Evolutionary conservation across 2,888 invertebrate genomes (phyloP).

Genomic region (Eupithecia abbreviata): DNA sequence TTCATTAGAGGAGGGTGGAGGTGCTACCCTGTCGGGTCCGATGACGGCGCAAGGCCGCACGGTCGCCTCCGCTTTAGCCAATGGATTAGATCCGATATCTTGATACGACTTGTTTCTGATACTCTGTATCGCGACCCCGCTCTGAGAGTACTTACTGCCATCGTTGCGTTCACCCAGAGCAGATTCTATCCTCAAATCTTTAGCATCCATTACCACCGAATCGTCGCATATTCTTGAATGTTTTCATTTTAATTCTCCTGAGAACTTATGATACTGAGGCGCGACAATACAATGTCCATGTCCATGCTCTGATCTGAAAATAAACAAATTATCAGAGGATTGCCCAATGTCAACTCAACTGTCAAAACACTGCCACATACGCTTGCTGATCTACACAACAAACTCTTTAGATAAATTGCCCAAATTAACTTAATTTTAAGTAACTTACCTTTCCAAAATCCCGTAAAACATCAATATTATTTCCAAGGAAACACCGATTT

Average conservation of each 20-base stretch:
- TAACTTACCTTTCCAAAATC: slow-evolving; percentile 59
- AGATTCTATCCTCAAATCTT: slow-evolving; percentile 71
- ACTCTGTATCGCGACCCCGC: slow-evolving; percentile 60
- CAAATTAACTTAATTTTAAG: slow-evolving; percentile 27
- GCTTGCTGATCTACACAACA: slow-evolving; percentile 41
- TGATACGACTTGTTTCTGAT: slow-evolving; percentile 72
- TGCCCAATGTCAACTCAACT: slow-evolving; percentile 75
- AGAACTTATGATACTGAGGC: slow-evolving; percentile 43
- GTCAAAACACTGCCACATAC: slow-evolving; percentile 83
- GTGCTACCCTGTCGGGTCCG: slow-evolving; percentile 76
- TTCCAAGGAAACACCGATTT: slow-evolving; percentile 82
- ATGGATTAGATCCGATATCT: slow-evolving; percentile 69
- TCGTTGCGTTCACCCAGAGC: slow-evolving; percentile 71
- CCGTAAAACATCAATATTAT: slow-evolving; percentile 76
- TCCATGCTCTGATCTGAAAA: slow-evolving; percentile 73
- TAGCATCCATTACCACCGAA: slow-evolving; percentile 76
- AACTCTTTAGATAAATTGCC: slow-evolving; percentile 30
- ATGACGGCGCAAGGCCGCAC: slow-evolving; percentile 80
- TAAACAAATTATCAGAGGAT: slow-evolving; percentile 75
- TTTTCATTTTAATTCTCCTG: slow-evolving; percentile 64
- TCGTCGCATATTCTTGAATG: slow-evolving; percentile 58
- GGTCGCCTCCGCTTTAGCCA: slow-evolving; percentile 72
- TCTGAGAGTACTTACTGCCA: slow-evolving; percentile 72
- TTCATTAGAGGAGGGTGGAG: slow-evolving; percentile 61
- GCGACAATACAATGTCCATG: slow-evolving; percentile 60